phyloP scores from a whole-genome alignment of 2,113 vertebrate genomes.

The Isichthys henryi region DNA sequence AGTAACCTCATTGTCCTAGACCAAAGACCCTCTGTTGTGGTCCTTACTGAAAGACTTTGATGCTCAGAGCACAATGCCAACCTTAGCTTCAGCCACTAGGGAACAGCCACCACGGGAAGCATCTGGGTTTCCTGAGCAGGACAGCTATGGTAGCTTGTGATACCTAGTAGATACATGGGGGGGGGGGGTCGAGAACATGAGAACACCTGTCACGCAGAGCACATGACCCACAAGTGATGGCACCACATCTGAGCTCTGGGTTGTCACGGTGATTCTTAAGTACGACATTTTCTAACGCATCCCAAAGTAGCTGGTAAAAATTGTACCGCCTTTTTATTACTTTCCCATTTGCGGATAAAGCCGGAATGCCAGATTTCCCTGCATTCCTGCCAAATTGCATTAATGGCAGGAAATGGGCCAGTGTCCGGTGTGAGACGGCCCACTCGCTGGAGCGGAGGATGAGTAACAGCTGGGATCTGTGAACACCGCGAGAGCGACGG shows the following conservation, averaged over 20 bases:
- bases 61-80: neutral
- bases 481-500: neutral
- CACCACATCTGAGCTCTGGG: neutral
- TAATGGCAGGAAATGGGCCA: neutral
- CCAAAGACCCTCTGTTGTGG: neutral
- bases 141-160: neutral
- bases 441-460: neutral
- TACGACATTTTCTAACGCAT: too few relatives aligned
- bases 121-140: neutral
- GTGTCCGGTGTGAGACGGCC: neutral
- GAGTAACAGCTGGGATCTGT: conserved; percentile 1
- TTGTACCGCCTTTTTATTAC: neutral
- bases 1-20: neutral
- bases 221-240: neutral
- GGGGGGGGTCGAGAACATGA: neutral
- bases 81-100: neutral
- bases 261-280: neutral
- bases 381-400: neutral
- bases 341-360: neutral
- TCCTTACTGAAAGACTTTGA: neutral
- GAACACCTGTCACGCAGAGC: neutral
- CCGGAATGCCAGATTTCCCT: neutral
- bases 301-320: neutral
- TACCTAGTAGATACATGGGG: neutral
- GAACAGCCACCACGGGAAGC: neutral